Percentiles rank a stretch among this genome's conserved stretches.
Conservation (phyloP, 2,888 invertebrate species). For the Terebella lapidaria region DNA sequence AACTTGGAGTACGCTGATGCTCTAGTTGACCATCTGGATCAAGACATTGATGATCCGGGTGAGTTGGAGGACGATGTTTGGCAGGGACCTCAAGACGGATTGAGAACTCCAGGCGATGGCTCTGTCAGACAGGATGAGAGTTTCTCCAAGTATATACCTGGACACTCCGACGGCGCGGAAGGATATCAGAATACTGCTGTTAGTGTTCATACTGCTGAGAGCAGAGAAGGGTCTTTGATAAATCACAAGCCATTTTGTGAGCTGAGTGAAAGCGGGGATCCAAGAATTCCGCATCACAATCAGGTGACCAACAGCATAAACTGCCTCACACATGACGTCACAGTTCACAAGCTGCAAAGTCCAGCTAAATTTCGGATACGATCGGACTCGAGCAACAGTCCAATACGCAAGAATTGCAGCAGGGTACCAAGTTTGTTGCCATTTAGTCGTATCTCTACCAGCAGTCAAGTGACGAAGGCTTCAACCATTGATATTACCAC, state of each 20-base stretch:
- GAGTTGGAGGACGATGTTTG: conserved; percentile 8
- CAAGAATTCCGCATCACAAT: too few species aligned
- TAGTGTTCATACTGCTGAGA: too few species aligned
- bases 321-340: not conserved
- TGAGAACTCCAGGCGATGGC: not conserved
- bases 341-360: too few species aligned
- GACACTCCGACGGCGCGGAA: too few species aligned
- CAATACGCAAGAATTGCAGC: too few species aligned
- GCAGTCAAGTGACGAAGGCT: not conserved
- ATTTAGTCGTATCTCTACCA: not conserved
- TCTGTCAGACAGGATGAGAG: not conserved
- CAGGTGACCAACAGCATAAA: too few species aligned
- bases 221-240: too few species aligned
- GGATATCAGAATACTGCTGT: too few species aligned
- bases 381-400: not conserved
- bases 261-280: too few species aligned
- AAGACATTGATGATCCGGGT: not conserved
- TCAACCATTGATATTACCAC: not conserved
- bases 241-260: too few species aligned
- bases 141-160: not conserved
- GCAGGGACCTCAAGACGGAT: conserved; percentile 3
- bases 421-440: not conserved
- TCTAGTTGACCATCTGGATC: not conserved
- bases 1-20: conserved; percentile 10
- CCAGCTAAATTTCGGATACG: not conserved